Conservation (phyloP, 2,888 invertebrate species). For the Epicampocera succincta region DNA sequence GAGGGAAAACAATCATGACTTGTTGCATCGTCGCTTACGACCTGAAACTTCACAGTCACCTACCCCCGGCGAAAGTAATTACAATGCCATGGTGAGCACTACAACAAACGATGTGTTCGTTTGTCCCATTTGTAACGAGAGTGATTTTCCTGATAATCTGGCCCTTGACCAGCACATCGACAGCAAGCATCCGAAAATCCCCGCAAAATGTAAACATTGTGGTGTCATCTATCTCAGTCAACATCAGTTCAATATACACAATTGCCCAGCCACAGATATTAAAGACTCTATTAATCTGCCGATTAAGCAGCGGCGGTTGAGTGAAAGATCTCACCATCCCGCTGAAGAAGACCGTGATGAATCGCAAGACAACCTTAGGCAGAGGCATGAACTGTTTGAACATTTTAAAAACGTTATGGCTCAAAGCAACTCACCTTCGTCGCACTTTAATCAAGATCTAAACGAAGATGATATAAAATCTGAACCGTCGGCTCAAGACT, state of each 20-base stretch:
- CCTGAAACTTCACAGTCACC: constrained; percentile 71
- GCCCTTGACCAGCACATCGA: constrained; percentile 86
- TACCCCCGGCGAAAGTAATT: constrained; percentile 24
- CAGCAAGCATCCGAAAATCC: constrained; percentile 85
- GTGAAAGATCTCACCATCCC: constrained; percentile 62
- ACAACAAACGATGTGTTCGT: constrained; percentile 70
- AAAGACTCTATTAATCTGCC: constrained; percentile 44
- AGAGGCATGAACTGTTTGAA: constrained; percentile 90
- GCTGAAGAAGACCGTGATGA: constrained; percentile 42
- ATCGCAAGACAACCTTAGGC: constrained; percentile 72
- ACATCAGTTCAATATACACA: constrained; percentile 87
- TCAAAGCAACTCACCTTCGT: constrained; percentile 76
- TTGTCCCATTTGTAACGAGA: constrained; percentile 86
- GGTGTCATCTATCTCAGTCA: constrained; percentile 88
- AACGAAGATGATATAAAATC: constrained; percentile 71
- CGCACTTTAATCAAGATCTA: constrained; percentile 70
- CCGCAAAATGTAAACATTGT: constrained; percentile 88
- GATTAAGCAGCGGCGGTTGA: constrained; percentile 68
- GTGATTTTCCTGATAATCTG: constrained; percentile 84
- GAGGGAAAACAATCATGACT: constrained; percentile 70
- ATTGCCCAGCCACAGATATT: constrained; percentile 78
- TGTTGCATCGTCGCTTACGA: constrained; percentile 77
- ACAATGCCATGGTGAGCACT: constrained; percentile 37
- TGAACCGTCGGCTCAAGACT: constrained; percentile 82
- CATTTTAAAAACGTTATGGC: constrained; percentile 88